Conservation (phyloP, 2,797 vertebrate genomes). For the Gambusia yucatana region DNA sequence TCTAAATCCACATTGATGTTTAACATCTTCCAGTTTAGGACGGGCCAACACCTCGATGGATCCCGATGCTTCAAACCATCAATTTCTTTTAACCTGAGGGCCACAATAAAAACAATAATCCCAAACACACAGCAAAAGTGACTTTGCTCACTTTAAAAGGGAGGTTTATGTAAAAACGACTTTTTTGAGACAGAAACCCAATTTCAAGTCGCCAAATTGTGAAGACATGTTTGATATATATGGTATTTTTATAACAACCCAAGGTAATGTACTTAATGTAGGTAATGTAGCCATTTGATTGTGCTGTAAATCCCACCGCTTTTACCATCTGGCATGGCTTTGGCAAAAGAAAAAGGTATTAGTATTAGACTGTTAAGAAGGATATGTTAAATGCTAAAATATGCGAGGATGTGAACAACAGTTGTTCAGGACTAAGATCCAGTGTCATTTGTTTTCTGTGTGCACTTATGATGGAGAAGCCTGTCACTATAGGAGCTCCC, state of each 20-base stretch:
- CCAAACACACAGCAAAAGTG: background rate
- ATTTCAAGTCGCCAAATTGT: too few species aligned
- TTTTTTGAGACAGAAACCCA: too few species aligned
- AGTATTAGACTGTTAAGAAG: background rate
- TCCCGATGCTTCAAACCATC: background rate
- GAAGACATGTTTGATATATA: too few species aligned
- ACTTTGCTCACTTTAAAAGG: background rate
- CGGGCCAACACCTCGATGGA: background rate
- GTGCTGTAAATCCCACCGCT: too few species aligned
- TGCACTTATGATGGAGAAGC: background rate
- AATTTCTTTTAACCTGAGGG: background rate
- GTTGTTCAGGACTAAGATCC: background rate
- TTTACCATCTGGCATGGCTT: too few species aligned
- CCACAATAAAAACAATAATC: background rate
- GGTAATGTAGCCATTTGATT: too few species aligned
- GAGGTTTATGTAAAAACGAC: too few species aligned
- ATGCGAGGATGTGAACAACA: background rate
- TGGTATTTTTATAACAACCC: too few species aligned
- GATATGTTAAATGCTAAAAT: background rate
- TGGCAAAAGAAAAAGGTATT: too few species aligned
- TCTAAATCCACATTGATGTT: background rate
- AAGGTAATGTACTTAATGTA: too few species aligned
- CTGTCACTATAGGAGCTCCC: background rate
- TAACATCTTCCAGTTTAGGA: background rate
- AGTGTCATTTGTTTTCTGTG: background rate